Base-by-base conservation (phyloP, 2,113 vertebrate species). In the Neofelis nebulosa region DNA sequence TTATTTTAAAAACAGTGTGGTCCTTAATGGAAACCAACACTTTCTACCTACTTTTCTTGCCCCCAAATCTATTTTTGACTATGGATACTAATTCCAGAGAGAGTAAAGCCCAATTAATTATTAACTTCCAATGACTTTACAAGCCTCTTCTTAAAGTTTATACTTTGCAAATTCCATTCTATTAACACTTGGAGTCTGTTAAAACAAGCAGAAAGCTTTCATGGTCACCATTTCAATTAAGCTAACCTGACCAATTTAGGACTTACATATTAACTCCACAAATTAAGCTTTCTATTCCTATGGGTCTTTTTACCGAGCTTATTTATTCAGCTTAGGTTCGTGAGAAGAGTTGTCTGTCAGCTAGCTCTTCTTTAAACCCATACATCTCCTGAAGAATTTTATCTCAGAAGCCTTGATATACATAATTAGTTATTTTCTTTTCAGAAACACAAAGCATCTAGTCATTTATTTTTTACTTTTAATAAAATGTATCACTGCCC, bases 241-340 rank as follows among this genome's bases (percentile, higher is more conserved):
- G 55, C 36, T 96, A 92, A 93, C 92, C 83, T 92, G 73, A 97
- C 29, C 55, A 96, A 61, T 97, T 96, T 95, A 81, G 45, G 19
- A 84, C 57, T 55, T 76, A 38, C 5, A 69, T 14, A 84, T 93
- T 94, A 94, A 50, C n/a, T 87, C 55, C 86, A 90, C 74, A 97
- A 89, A 92, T 82, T 66, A 82, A 90, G 18, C 19, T 45, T 96
- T 89, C 31, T 94, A 19, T 69, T 84, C 41, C 86, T 83, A 15
- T 81, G 79, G 36, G 69, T 91, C 25, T 97, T 96, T 95, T 95
- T 65, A 13, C 52, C 76, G 29, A 89, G 79, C 25, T 91, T 92
- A 87, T 94, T 96, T 80, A 91, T 89, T 97, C n/a, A 88, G 50
- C 9, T 93, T 78, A 83, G 50, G n/a, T 96, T 96, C 96, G 80